Evolutionary conservation across 2,113 vertebrate genomes (phyloP).

Genomic region (Paracanthobrama guichenoti): DNA sequence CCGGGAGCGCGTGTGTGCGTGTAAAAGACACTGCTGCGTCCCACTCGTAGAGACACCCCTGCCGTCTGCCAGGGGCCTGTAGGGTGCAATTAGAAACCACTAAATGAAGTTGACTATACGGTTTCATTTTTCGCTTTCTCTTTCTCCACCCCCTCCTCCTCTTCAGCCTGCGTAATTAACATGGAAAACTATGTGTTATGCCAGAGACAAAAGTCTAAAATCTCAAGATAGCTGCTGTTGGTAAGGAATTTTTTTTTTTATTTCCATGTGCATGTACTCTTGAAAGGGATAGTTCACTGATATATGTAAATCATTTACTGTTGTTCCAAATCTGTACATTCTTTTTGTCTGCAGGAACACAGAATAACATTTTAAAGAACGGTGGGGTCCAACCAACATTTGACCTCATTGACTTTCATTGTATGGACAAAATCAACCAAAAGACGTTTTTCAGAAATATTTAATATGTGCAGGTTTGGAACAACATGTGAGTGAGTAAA

Average conservation of each 20-base stretch:
- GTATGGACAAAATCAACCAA: neutral
- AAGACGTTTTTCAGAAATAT: neutral
- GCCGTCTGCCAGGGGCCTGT: constrained; percentile 54
- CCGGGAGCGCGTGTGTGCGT: constrained; percentile 37
- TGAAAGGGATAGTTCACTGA: neutral
- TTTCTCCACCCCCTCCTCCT: constrained; percentile 46
- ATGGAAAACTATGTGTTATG: constrained; percentile 44
- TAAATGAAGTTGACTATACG: constrained; percentile 60
- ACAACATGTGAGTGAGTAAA: neutral
- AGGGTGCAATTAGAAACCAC: constrained; percentile 61
- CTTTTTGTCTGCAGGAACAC: neutral
- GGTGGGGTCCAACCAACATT: too few relatives aligned
- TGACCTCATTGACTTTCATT: too few relatives aligned
- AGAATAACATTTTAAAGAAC: neutral
- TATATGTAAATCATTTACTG: neutral
- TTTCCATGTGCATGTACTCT: neutral
- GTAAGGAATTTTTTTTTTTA: neutral
- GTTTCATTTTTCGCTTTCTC: constrained; percentile 54
- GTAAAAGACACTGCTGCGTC: constrained; percentile 55
- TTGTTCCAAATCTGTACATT: neutral
- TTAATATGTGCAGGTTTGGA: neutral
- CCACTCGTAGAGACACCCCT: constrained; percentile 52
- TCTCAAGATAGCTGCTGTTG: neutral
- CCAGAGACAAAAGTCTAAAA: constrained; percentile 30
- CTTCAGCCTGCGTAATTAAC: constrained; percentile 57